Conservation (phyloP, 1,140 invertebrate genomes). For the Gryllus bimaculatus region DNA sequence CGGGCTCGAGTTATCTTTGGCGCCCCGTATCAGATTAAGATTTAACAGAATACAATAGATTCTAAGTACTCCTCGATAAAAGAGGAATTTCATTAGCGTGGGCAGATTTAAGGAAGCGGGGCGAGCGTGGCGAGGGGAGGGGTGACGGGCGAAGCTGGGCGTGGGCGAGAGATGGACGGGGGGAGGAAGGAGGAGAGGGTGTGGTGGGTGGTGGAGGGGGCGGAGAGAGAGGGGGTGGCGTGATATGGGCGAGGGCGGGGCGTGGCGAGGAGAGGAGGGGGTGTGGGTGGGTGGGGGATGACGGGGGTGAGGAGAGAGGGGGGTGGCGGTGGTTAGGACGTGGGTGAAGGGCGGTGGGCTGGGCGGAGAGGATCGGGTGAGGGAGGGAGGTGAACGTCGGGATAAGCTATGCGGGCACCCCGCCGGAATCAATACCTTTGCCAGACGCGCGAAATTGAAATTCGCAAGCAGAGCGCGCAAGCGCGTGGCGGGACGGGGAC, state of each 20-base stretch:
- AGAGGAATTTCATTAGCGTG: not conserved
- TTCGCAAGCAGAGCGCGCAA: not conserved
- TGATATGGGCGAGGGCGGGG: no score
- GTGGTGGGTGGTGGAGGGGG: no score
- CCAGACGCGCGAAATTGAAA: not conserved
- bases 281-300: no score
- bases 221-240: no score
- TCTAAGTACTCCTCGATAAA: not conserved
- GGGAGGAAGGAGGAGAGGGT: no score
- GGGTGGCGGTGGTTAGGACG: no score
- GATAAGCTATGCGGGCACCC: not conserved
- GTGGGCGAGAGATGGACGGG: not conserved
- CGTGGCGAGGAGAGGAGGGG: no score
- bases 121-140: no score
- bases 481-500: not conserved
- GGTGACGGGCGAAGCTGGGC: not conserved
- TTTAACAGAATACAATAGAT: not conserved
- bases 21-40: not conserved
- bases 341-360: no score
- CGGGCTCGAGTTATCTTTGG: not conserved
- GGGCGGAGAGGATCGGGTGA: no score
- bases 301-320: no score
- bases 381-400: no score
- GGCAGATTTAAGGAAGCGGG: not conserved
- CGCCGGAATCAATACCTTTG: not conserved